phyloP scores from a whole-genome alignment of 2,113 vertebrate species.

The Origma solitaria region DNA sequence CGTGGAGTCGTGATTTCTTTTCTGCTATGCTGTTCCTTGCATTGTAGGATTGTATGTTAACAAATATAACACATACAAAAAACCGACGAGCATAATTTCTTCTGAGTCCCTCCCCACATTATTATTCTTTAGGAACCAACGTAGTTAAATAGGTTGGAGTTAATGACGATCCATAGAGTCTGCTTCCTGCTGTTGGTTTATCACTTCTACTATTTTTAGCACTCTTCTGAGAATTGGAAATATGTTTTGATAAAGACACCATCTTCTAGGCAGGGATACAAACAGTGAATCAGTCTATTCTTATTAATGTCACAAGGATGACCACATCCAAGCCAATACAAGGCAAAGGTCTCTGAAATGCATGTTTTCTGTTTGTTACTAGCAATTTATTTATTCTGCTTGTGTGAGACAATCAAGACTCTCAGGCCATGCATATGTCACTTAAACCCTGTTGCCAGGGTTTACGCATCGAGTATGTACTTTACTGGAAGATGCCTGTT shows the following conservation, averaged over 20 bases:
- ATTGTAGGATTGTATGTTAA: not conserved
- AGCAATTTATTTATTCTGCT: constrained; percentile 1
- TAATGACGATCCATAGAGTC: not conserved
- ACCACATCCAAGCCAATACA: not conserved
- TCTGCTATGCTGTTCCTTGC: not conserved
- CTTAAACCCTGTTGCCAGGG: not conserved
- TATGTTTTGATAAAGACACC: not conserved
- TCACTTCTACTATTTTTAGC: constrained; percentile 7
- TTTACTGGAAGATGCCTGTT: not conserved
- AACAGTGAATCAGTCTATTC: not conserved
- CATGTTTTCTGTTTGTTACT: not conserved
- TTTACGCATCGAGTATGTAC: not conserved
- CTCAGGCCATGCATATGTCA: not conserved
- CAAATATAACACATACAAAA: not conserved
- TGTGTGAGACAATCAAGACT: not conserved
- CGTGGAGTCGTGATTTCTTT: not conserved
- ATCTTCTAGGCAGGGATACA: not conserved
- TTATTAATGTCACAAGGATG: not conserved
- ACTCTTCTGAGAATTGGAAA: not conserved
- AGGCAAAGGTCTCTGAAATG: not conserved
- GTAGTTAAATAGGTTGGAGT: not conserved
- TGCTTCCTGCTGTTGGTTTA: not conserved
- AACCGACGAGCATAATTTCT: not conserved
- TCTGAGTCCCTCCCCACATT: not conserved
- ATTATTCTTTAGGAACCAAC: not conserved